Evolutionary conservation across 2,888 invertebrate genomes (phyloP), one percentile per base, ranked within the genome.

Genomic region (Trypoxylon attenuatum): DNA sequence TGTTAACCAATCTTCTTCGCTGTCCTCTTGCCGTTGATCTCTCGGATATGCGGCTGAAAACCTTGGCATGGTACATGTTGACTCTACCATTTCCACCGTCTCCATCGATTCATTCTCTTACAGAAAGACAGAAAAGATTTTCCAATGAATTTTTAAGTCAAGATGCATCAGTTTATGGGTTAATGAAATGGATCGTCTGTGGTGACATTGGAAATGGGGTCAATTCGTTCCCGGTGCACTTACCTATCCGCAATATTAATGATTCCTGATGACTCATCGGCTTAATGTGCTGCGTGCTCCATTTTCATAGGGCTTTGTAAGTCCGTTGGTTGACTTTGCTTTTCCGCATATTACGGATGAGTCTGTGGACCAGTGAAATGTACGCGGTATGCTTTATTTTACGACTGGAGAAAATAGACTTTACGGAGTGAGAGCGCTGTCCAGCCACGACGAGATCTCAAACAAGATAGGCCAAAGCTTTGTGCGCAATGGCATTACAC

Each of bases 291-390:
- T n/a, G n/a, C n/a, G n/a, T n/a, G n/a, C n/a, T n/a, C n/a, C n/a
- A n/a, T n/a, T n/a, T n/a, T n/a, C n/a, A n/a, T n/a, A n/a, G n/a
- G n/a, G n/a, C n/a, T n/a, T n/a, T n/a, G n/a, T n/a, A n/a, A n/a
- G n/a, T n/a, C n/a, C n/a, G n/a, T n/a, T n/a, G n/a, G 27, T 27
- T 42, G 23, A 21, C 25, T 21, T 25, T 6, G 5, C 42, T 50
- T 46, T n/a, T 18, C 42, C 54, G 64, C 55, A 64, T 67, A 67
- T 67, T 67, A 51, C 10, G 57, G 66, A n/a, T 57, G 63, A 15
- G 49, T 21, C 49, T 22, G 43, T 25, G 38, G 25, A 53, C 57
- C 56, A 66, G 62, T 29, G 45, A 64, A 57, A 23, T 42, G 38
- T 38, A 21, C 25, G 18, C n/a, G 43, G 29, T 3, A 13, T 19